Percentiles rank a stretch among this genome's conserved stretches.
These are phyloP conservation scores for Brassicogethes aeneus DNA, from an alignment of 2,888 invertebrate species.

Conservation along the genomic window DNA sequence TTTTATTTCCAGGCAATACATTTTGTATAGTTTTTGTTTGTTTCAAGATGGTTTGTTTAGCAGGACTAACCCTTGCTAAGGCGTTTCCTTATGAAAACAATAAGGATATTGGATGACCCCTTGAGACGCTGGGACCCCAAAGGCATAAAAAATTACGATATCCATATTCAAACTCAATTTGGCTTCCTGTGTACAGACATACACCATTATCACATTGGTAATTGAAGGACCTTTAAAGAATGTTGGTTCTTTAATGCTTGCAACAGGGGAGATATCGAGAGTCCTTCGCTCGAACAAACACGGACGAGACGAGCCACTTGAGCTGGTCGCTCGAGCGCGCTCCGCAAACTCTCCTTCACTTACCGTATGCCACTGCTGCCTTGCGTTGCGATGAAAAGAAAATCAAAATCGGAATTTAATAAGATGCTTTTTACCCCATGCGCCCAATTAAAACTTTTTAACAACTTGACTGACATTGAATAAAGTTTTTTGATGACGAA, in stretches of 20 bases:
- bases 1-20: too few relatives aligned
- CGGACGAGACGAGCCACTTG: slow-evolving; percentile 21
- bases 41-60: too few relatives aligned
- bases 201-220: slow-evolving; percentile 30
- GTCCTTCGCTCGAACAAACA: slow-evolving; percentile 25
- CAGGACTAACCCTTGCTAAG: too few relatives aligned
- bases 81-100: background rate
- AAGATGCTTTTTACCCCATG: background rate
- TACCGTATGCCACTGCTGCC: slow-evolving; percentile 9
- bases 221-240: slow-evolving; percentile 32
- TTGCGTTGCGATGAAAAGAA: background rate
- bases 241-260: slow-evolving; percentile 29
- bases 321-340: slow-evolving; percentile 11
- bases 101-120: background rate
- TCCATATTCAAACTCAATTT: slow-evolving; percentile 27
- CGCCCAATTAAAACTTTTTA: background rate
- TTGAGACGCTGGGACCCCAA: background rate
- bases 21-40: too few relatives aligned
- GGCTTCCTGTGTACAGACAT: slow-evolving; percentile 13
- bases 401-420: background rate
- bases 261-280: slow-evolving; percentile 27
- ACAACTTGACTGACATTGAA: too few relatives aligned
- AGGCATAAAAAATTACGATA: slow-evolving; percentile 18
- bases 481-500: too few relatives aligned
- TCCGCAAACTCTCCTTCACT: slow-evolving; percentile 15